Evolutionary conservation across 2,113 vertebrate species (phyloP).

Genomic region (Bambusicola thoracicus): DNA sequence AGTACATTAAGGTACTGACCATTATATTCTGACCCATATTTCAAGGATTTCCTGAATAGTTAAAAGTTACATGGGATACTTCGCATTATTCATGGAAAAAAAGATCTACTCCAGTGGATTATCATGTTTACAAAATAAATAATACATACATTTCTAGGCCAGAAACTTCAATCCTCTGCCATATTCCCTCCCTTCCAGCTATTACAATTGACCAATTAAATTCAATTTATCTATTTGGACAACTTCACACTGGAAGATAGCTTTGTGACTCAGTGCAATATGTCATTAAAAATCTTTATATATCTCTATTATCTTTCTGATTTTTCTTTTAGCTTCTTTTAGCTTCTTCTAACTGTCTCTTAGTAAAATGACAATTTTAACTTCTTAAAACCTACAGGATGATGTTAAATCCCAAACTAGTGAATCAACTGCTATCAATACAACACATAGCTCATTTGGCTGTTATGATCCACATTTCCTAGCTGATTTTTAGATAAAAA

Average conservation of each 20-base stretch:
- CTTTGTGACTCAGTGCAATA: neutral
- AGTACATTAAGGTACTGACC: neutral
- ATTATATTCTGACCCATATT: neutral
- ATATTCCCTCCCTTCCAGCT: neutral
- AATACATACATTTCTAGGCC: neutral
- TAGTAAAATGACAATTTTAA: neutral
- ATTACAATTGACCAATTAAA: neutral
- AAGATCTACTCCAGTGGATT: fast-evolving
- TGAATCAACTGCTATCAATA: neutral
- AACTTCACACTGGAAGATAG: neutral
- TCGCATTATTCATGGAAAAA: neutral
- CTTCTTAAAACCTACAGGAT: neutral
- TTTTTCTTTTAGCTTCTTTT: neutral
- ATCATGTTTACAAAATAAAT: neutral
- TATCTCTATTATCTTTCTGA: neutral
- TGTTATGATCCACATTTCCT: neutral
- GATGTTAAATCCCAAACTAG: neutral
- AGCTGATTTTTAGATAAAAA: conserved; percentile 41
- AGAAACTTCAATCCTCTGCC: neutral
- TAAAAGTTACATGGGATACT: neutral
- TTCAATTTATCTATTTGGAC: neutral
- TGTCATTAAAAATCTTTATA: neutral
- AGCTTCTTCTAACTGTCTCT: neutral
- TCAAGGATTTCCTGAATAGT: neutral
- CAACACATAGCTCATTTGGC: neutral